These are phyloP conservation scores for Catocala sponsa DNA, from an alignment of 2,888 invertebrate genomes.

Conservation along the genomic window DNA sequence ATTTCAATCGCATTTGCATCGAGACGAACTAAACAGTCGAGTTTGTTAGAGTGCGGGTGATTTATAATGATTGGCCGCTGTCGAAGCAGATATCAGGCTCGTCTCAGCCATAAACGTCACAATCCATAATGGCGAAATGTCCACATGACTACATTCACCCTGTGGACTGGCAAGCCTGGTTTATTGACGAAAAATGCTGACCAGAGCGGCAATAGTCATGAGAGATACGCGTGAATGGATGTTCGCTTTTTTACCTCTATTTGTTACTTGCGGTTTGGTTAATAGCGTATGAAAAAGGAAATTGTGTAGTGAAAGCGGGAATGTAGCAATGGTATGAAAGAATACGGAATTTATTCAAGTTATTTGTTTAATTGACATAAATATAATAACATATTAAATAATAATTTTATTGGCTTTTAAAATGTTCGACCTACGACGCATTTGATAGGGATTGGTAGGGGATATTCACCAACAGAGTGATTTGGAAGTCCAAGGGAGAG, in stretches of 20 bases:
- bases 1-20: conserved; percentile 54
- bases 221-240: conserved; percentile 26
- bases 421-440: too few relatives aligned
- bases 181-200: conserved; percentile 57
- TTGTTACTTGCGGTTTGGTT: conserved; percentile 33
- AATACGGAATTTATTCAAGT: background rate
- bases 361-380: too few relatives aligned
- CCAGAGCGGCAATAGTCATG: conserved; percentile 26
- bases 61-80: conserved; percentile 58
- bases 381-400: too few relatives aligned
- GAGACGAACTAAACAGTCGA: conserved; percentile 52
- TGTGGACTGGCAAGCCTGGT: conserved; percentile 45
- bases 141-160: conserved; percentile 52
- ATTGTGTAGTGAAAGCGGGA: conserved; percentile 2
- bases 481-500: too few relatives aligned
- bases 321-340: background rate
- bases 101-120: conserved; percentile 56
- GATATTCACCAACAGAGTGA: too few relatives aligned
- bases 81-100: conserved; percentile 54
- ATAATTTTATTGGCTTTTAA: too few relatives aligned
- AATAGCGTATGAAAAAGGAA: conserved; percentile 17
- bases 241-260: conserved; percentile 31
- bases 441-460: too few relatives aligned
- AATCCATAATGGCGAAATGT: conserved; percentile 54
- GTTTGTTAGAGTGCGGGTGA: conserved; percentile 50